Evolutionary conservation across 2,113 vertebrate genomes (phyloP), one percentile per base, ranked within the genome.

Genomic region (Ophiodon elongatus): DNA sequence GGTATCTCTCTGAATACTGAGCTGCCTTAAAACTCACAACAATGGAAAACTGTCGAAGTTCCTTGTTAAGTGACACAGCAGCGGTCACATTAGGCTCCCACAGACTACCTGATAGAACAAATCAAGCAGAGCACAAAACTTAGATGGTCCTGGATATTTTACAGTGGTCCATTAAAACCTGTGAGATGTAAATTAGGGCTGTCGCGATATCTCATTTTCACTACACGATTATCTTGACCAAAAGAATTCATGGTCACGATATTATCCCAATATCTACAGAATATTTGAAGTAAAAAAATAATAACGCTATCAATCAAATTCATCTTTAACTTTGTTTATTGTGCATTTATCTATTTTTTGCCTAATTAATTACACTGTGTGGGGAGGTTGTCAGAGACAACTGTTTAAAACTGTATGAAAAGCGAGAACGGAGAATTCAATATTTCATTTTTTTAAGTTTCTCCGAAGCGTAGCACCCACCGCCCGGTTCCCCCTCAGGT

Each of bases 1-100:
- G 65, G 71, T 95, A 95, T 33, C 27, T 75, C 57, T 95, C 86
- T 37, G 94, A 93, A 82, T 92, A 91, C 14, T 60, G 29, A 23
- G 78, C 76, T 15, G 91, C 65, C 33, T 91, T 4, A 88, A 96
- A 96, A 8, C 21, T 29, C 57, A 95, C 66, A 1, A 74, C 14
- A 59, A 94, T 41, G 1, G 13, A 80, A 63, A 79, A 47, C 31
- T 29, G 56, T 23, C 59, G 50, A n/a, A 59, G 50, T 50, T 68
- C 25, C 8, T 6, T 11, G 33, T 80, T 59, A n/a, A 78, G 35
- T 56, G 35, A 73, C n/a, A 80, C 50, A 37, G 19, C 3, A 39
- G 72, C 4, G 0, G 47, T 60, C 41, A 94, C 74, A 10, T 72
- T 19, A 54, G 85, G 94, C 39, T 88, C 13, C 95, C 95, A 96